phyloP scores from a whole-genome alignment of 2,113 vertebrate genomes.

The Atlantisia rogersi region DNA sequence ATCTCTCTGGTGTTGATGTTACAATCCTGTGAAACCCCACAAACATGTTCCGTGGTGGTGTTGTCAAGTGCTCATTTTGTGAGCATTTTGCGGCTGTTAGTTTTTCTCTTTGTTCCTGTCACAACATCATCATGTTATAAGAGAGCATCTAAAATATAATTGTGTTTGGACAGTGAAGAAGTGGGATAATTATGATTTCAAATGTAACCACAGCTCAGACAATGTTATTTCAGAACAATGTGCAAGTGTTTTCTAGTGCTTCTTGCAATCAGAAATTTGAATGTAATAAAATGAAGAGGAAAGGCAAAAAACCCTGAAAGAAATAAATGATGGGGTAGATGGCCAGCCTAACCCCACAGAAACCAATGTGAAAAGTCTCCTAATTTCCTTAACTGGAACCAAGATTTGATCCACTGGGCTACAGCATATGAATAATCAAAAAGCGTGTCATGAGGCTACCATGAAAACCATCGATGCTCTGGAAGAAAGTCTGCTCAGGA shows the following conservation, averaged over 20 bases:
- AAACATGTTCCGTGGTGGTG: not conserved
- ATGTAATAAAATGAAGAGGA: not conserved
- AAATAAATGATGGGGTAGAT: not conserved
- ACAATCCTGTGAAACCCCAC: not conserved
- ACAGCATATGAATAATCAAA: not conserved
- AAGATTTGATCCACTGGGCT: not conserved
- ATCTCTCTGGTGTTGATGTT: not conserved
- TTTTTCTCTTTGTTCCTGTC: conserved; percentile 19
- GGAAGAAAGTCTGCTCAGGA: not conserved
- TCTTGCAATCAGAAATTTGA: conserved; percentile 6
- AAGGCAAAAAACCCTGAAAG: not conserved
- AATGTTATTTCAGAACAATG: conserved; percentile 19
- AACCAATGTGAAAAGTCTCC: not conserved
- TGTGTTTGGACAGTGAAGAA: conserved; percentile 40
- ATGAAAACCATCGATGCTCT: not conserved
- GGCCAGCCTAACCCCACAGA: not conserved
- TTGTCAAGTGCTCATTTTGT: conserved; percentile 23
- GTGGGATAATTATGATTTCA: conserved; percentile 32
- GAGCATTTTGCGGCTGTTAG: not conserved
- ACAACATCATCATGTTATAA: conserved; percentile 12
- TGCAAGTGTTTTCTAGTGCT: not conserved
- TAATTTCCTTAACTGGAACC: not conserved
- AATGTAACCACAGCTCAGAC: conserved; percentile 31
- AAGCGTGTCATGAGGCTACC: not conserved
- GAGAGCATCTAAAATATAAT: conserved; percentile 26